phyloP scores from a whole-genome alignment of 2,113 vertebrate genomes.

The Phrynosoma platyrhinos region DNA sequence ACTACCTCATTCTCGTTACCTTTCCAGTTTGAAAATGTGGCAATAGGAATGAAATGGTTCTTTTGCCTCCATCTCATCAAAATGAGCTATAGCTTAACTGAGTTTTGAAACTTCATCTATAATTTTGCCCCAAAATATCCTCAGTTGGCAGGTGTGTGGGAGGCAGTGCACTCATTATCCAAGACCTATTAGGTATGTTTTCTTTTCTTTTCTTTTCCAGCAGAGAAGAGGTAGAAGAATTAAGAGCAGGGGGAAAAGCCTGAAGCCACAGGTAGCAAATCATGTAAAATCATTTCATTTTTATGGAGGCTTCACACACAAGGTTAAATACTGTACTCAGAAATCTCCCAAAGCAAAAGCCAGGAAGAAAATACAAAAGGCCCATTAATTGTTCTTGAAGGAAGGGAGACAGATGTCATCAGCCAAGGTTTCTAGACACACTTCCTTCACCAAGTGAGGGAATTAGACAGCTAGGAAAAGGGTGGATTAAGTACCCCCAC shows the following conservation, averaged over 20 bases:
- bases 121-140: slow-evolving; percentile 14
- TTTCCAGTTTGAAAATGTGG: not conserved
- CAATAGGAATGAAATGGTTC: not conserved
- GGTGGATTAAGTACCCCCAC: no score
- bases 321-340: not conserved
- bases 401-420: not conserved
- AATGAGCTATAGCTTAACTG: slow-evolving; percentile 16
- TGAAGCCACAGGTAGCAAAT: slow-evolving; percentile 1
- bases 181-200: slow-evolving; percentile 10
- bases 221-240: not conserved
- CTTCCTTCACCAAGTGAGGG: not conserved
- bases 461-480: not conserved
- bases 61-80: not conserved
- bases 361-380: not conserved
- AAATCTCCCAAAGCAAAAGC: not conserved
- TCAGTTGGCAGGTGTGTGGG: slow-evolving; percentile 30
- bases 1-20: not conserved
- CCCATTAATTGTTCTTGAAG: not conserved
- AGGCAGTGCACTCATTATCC: slow-evolving; percentile 18
- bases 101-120: not conserved
- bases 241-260: not conserved
- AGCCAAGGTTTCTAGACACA: not conserved
- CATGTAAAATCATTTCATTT: not conserved
- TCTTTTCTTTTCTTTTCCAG: slow-evolving; percentile 8
- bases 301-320: not conserved